Evolutionary conservation across 2,888 invertebrate genomes (phyloP), one percentile per base, ranked within the genome.

Genomic region (Orthonychiurus folsomi): DNA sequence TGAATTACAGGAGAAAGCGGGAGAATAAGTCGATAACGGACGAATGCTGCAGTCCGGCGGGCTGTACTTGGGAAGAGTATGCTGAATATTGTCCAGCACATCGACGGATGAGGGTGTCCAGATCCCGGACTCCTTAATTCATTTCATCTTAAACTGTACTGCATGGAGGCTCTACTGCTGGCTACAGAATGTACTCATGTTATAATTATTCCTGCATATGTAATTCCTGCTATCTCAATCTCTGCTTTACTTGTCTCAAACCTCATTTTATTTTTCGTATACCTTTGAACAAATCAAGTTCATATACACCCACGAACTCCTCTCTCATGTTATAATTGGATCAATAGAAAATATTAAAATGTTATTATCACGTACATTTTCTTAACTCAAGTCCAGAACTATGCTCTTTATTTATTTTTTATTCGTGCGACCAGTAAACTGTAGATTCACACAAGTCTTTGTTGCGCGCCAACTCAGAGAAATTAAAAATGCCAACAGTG

Each of bases 11-110:
- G 56, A 62, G 71, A 56, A 73, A 71, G 60, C 64, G 73, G 24
- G 73, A 73, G 47, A 69, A 67, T 48, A 73, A 73, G 54, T 79
- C 82, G 5, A 84, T 84, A 50, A 83, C 83, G 18, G 78, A 80
- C 53, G 84, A 84, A 75, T 84, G 83, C 69, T 84, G 83, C 75
- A 81, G 81, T 69, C 79, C 79, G 52, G 64, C 63, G 3, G 75
- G 78, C 2, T 84, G 84, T 72, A 83, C 83, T 59, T 84, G 83
- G 84, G 84, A 84, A 73, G 83, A 84, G 74, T 84, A 84, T 71
- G 83, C 84, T 3, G 83, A 84, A 75, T 84, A 84, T 75, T 84
- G 83, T 74, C 83, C 83, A 2, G 80, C 81, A 27, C 83, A 83
- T 73, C 81, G 73, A 21, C 61, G 76, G 60, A 58, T 73, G 2